These are phyloP conservation scores for zebrafish (Danio rerio) DNA, from an alignment of 2,113 vertebrate species.

Conservation along the genomic window DNA sequence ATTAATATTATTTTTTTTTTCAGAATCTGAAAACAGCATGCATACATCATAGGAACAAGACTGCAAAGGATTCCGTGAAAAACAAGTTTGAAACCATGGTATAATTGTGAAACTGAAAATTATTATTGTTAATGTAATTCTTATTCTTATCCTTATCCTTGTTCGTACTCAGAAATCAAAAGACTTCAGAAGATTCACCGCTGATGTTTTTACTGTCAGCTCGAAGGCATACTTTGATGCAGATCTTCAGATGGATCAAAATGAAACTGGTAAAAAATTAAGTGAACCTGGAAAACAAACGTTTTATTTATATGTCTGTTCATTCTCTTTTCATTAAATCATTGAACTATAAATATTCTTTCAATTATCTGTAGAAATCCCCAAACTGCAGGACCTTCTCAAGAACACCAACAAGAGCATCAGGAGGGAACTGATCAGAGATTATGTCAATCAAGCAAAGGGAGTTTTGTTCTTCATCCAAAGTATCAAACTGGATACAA, in stretches of 20 bases:
- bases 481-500: neutral
- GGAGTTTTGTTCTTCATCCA: constrained; percentile 15
- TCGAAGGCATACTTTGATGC: neutral
- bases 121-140: neutral
- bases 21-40: neutral
- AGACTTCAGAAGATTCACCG: neutral
- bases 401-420: neutral
- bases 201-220: neutral
- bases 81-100: neutral
- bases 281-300: too few relatives aligned
- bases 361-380: neutral
- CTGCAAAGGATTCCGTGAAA: neutral
- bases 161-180: neutral
- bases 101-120: neutral
- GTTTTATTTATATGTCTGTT: too few relatives aligned
- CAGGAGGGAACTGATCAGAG: neutral
- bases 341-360: neutral
- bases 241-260: neutral
- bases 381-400: neutral
- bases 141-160: neutral
- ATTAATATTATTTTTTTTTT: neutral
- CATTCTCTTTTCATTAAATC: too few relatives aligned
- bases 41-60: neutral
- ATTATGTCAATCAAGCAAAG: constrained; percentile 8
- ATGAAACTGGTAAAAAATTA: neutral